Evolutionary conservation across 2,888 invertebrate genomes (phyloP), one percentile per base, ranked within the genome.

Genomic region (Cryptus armator): DNA sequence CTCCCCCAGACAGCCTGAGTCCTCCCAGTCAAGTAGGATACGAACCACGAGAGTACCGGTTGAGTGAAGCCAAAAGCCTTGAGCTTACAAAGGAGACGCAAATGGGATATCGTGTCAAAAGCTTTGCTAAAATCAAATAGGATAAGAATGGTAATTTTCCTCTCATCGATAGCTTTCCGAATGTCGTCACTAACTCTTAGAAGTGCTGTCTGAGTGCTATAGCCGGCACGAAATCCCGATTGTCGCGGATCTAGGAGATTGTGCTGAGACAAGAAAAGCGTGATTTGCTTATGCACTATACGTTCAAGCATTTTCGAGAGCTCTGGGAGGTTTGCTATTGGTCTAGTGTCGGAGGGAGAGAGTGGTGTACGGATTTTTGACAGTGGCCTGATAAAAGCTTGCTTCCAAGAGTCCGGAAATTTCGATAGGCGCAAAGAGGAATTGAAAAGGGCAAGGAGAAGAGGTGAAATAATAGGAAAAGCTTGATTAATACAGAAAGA

Each of bases 281-380:
- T 16, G 0, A 82, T 44, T 53, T 67, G 64, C 12, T 71, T 46
- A 46, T 71, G 59, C 12, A 59, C 66, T 0, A 81, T 12, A 10
- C 66, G 43, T 46, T 81, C 75, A 3, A 76, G 37, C n/a, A 79
- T 44, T 56, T 83, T 83, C 14, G 83, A 83, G 0, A 80, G 43
- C 56, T 56, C 64, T 12, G 68, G 48, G 4, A 80, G 43, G 14
- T 81, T 43, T 3, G 85, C 78, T 1, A 85, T 83, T 0, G 82
- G 79, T 2, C 66, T 56, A 10, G 72, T 79, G 14, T 85, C 82
- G 5, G 64, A 66, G 0, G 37, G 78, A 12, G 51, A 43, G 19
- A 48, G 14, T 0, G 78, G 82, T 0, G 29, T 56, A 16, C 68
- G 32, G 2, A 77, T 46, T 51, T 77, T 82, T 0, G 48, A 62